Conservation (phyloP, 2,888 invertebrate genomes). For the Cremastobaeus sp. region DNA sequence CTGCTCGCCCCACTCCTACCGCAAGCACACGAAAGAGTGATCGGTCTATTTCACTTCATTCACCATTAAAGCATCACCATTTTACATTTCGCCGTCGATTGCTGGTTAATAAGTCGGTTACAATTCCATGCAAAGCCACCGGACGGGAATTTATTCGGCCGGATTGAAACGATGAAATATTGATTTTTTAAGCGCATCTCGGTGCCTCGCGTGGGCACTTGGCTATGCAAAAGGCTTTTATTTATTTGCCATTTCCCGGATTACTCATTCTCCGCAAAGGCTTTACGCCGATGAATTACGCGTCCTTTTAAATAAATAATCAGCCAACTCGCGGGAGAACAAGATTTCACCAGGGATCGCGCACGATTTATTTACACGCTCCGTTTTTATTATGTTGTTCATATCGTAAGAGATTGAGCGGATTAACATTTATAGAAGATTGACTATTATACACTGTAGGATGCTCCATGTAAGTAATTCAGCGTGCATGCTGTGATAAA, state of each 20-base stretch:
- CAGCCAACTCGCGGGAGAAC: not conserved
- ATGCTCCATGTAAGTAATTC: slow-evolving; percentile 20
- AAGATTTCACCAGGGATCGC: too few species aligned
- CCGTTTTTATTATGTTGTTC: not conserved
- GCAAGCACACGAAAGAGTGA: slow-evolving; percentile 21
- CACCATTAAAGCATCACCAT: slow-evolving; percentile 43
- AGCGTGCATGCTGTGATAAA: slow-evolving; percentile 19
- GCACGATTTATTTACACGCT: not conserved
- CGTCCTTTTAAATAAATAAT: slow-evolving; percentile 5
- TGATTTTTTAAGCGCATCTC: slow-evolving; percentile 10
- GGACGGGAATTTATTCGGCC: slow-evolving; percentile 6
- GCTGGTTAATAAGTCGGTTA: slow-evolving; percentile 34
- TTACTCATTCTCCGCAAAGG: not conserved
- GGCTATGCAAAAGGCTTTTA: slow-evolving; percentile 13
- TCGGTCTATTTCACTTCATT: slow-evolving; percentile 36
- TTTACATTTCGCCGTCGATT: slow-evolving; percentile 24
- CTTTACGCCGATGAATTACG: slow-evolving; percentile 15
- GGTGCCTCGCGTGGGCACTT: not conserved
- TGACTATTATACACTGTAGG: slow-evolving; percentile 1
- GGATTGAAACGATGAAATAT: slow-evolving; percentile 11
- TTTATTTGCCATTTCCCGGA: slow-evolving; percentile 15
- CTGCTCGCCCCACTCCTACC: not conserved
- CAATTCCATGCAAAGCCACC: slow-evolving; percentile 31
- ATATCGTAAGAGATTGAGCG: slow-evolving; percentile 1
- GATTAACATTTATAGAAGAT: slow-evolving; percentile 9